These are phyloP conservation scores for Megaceryle alcyon DNA, from an alignment of 2,797 vertebrate species.

Conservation along the genomic window DNA sequence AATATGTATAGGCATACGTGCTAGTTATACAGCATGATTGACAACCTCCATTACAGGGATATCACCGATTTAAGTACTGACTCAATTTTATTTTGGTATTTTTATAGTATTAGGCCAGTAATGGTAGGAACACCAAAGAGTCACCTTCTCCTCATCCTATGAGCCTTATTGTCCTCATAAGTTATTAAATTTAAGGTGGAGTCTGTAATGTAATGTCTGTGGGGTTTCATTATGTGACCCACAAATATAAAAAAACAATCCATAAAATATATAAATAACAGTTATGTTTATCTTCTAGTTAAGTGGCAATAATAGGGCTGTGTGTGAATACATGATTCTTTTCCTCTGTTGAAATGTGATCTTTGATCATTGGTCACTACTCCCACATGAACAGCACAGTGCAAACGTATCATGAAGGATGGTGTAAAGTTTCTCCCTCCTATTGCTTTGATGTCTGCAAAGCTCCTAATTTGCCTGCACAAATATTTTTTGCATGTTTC, in stretches of 20 bases:
- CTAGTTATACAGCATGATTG: neutral
- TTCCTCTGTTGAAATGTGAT: constrained; percentile 35
- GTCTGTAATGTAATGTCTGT: neutral
- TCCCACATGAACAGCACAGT: neutral
- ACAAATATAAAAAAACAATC: neutral
- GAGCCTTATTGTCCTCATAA: neutral
- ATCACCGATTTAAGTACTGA: neutral
- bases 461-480: neutral
- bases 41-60: neutral
- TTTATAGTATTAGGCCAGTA: neutral
- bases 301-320: constrained; percentile 23
- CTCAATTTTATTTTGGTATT: neutral
- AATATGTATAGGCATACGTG: neutral
- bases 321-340: constrained; percentile 24
- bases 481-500: neutral
- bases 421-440: neutral
- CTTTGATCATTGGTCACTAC: constrained; percentile 14
- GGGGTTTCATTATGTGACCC: neutral
- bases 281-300: constrained; percentile 12
- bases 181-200: neutral
- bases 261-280: neutral
- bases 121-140: neutral
- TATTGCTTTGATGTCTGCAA: neutral
- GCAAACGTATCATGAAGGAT: neutral
- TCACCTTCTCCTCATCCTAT: neutral